Base-by-base conservation (phyloP, 2,797 vertebrate species). In the Apogon hyalosoma region DNA sequence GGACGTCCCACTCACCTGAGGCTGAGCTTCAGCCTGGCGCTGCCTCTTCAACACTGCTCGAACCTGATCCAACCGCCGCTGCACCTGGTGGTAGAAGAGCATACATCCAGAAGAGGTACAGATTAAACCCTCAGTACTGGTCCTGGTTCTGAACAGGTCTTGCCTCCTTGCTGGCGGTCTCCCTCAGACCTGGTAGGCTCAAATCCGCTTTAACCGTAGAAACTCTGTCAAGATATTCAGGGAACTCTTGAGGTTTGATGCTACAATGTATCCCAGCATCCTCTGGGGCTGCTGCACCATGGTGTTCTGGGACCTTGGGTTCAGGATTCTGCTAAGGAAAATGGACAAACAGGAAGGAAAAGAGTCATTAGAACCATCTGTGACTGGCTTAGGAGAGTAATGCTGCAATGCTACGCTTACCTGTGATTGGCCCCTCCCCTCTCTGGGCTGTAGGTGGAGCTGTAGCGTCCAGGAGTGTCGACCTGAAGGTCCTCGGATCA, bases 391-490 rank as follows among this genome's bases (percentile, higher is more conserved):
- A 8, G 21, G 7, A 14, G 19, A 7, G 1, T 45, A 12, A 14
- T 16, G 12, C 10, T 52, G 6, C 4, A 12, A 14, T 16, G 12
- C 10, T 52, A 4, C 4, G 8, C 12, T 47, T 31, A 55, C 75
- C 63, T 72, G 51, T 19, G 9, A 36, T 39, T 9, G 47, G 1
- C n/a, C 11, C 55, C 50, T 63, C 40, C 31, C 69, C 7, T 91
- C 92, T 92, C 95, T 93, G 76, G 96, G 95, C 86, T 97, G 93
- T 75, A 96, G 95, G 84, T 94, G 95, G 55, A 97, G 96, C 71
- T 97, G 95, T 82, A 98, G 95, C 73, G 94, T 94, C 97, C 96
- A 98, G 1, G 94, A 94, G 67, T 96, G 96, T 81, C 92, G 90
- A 78, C 96, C 96, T 38, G 95, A 96, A 58, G 94, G 93, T 69